Percentiles rank a stretch among this genome's conserved stretches.
phyloP scores from a whole-genome alignment of 2,113 vertebrate genomes.

The Polyodon spathula region DNA sequence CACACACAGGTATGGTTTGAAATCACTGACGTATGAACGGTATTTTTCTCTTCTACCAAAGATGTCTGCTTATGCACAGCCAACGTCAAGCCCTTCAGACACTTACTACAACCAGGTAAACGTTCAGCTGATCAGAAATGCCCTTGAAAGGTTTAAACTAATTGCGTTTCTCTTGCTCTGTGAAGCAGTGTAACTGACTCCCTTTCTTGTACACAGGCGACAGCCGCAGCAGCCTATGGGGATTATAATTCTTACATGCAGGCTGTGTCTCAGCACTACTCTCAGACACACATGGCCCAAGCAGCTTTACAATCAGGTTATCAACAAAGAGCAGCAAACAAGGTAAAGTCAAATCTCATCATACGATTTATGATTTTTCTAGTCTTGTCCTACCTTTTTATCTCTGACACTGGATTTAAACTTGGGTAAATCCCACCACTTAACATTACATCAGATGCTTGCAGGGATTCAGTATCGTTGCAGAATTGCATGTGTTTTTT shows the following conservation, averaged over 20 bases:
- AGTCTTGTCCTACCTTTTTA: too few relatives aligned
- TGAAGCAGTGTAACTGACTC: conserved; percentile 3
- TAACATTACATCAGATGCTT: too few relatives aligned
- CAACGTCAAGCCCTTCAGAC: conserved; percentile 12
- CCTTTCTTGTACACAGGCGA: conserved; percentile 40
- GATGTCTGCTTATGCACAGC: conserved; percentile 4
- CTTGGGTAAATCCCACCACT: too few relatives aligned
- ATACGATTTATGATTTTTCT: fast-evolving
- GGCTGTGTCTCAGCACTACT: conserved; percentile 59
- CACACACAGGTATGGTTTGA: not conserved
- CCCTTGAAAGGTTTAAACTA: not conserved
- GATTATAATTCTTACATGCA: conserved; percentile 65
- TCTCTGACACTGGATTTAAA: too few relatives aligned
- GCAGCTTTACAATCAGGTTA: conserved; percentile 49
- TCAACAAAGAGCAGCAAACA: conserved; percentile 40
- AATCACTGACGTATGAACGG: not conserved
- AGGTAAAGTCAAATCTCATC: conserved; percentile 44
- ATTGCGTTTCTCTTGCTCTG: not conserved
- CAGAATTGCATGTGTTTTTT: too few relatives aligned
- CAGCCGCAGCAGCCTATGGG: conserved; percentile 42
- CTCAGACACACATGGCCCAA: conserved; percentile 51
- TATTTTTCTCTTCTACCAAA: conserved; percentile 5
- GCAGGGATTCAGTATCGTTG: too few relatives aligned
- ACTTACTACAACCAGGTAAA: not conserved
- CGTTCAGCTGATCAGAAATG: not conserved